phyloP scores from a whole-genome alignment of 2,888 invertebrate species.

The Yponomeuta sedellus region DNA sequence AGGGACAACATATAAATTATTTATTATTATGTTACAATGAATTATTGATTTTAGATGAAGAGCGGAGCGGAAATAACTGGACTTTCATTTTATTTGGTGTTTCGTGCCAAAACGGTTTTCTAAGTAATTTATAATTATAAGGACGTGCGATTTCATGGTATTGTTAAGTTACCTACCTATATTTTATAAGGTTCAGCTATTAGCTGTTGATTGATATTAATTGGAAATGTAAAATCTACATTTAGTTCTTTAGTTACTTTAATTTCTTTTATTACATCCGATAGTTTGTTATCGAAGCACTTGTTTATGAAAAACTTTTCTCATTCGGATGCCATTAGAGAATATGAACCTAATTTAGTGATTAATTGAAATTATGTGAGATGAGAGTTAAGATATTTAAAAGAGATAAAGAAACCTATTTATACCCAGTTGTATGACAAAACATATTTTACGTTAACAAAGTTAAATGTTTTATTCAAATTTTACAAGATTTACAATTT shows the following conservation, averaged over 20 bases:
- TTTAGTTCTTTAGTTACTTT: not conserved
- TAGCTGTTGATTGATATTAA: not conserved
- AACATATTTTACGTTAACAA: conserved; percentile 42
- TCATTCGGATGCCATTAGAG: conserved; percentile 58
- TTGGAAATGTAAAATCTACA: not conserved
- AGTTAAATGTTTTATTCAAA: conserved; percentile 70
- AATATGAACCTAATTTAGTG: conserved; percentile 30
- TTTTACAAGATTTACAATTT: conserved; percentile 72
- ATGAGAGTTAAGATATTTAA: conserved; percentile 20
- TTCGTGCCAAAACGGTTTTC: conserved; percentile 52
- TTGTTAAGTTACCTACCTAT: conserved; percentile 1
- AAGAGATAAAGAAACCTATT: conserved; percentile 24
- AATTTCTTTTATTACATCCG: conserved; percentile 10
- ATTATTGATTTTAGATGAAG: too few species aligned
- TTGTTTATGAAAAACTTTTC: conserved; percentile 28
- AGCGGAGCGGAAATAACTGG: not conserved
- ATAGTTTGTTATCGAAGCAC: not conserved
- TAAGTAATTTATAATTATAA: conserved; percentile 24
- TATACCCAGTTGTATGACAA: conserved; percentile 34
- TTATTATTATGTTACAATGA: too few species aligned
- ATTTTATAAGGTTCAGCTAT: not conserved
- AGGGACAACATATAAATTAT: too few species aligned
- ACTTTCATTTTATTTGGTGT: conserved; percentile 35
- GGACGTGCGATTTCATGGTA: too few species aligned
- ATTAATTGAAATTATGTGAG: conserved; percentile 19